Evolutionary conservation across 1,140 invertebrate species (phyloP).

Genomic region (Subanguina moxae): DNA sequence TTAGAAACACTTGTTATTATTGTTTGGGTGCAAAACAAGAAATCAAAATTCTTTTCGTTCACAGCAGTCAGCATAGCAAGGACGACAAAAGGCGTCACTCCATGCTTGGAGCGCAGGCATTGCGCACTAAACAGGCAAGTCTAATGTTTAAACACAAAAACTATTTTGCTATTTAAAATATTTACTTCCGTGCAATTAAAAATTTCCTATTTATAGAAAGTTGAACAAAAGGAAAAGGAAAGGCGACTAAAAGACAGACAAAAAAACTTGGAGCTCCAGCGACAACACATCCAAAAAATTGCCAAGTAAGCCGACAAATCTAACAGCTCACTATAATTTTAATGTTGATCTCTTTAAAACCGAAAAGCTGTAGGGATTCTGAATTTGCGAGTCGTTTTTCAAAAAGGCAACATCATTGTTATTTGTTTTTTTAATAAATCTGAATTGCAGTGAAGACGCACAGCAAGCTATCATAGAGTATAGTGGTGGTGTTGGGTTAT

Average conservation of each 20-base stretch:
- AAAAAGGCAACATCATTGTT: too few relatives aligned
- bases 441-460: background rate
- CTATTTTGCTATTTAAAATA: background rate
- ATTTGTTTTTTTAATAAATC: too few relatives aligned
- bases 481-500: background rate
- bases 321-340: background rate
- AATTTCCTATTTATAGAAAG: constrained; percentile 5
- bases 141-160: background rate
- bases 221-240: constrained; percentile 10
- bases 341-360: too few relatives aligned
- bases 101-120: constrained; percentile 9
- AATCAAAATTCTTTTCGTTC: constrained; percentile 6
- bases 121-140: constrained; percentile 9
- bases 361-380: too few relatives aligned
- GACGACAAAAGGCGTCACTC: background rate
- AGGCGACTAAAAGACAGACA: constrained; percentile 5
- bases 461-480: background rate
- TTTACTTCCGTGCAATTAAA: background rate
- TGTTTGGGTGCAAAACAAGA: too few relatives aligned
- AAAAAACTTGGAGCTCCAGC: constrained; percentile 4
- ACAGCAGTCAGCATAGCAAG: background rate
- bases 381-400: too few relatives aligned
- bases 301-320: constrained; percentile 1
- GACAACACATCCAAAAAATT: background rate
- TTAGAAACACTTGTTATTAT: too few relatives aligned